Percentiles rank a stretch among this genome's conserved stretches.
These are phyloP conservation scores for Ptychoptera contaminata DNA, from an alignment of 2,888 invertebrate genomes.

Conservation along the genomic window DNA sequence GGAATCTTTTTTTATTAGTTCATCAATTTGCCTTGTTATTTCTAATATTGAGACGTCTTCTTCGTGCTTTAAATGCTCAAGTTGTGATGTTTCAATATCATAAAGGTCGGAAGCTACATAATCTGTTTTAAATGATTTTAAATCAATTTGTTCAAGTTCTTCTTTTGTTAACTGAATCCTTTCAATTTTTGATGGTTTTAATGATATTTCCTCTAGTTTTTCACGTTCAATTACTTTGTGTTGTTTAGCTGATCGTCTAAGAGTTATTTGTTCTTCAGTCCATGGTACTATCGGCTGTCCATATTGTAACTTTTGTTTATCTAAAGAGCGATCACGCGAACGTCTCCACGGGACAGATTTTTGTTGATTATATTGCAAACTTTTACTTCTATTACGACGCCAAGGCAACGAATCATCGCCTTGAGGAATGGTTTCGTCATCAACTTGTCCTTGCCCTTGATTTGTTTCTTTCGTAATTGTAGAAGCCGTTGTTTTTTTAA, in stretches of 20 bases:
- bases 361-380: slow-evolving; percentile 26
- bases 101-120: slow-evolving; percentile 12
- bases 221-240: slow-evolving; percentile 28
- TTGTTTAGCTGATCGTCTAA: slow-evolving; percentile 33
- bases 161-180: slow-evolving; percentile 35
- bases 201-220: slow-evolving; percentile 31
- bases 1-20: slow-evolving; percentile 23
- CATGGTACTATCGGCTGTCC: slow-evolving; percentile 33
- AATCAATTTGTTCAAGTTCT: slow-evolving; percentile 32
- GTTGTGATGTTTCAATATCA: not conserved
- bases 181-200: slow-evolving; percentile 40
- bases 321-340: slow-evolving; percentile 32
- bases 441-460: slow-evolving; percentile 13
- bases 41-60: slow-evolving; percentile 28
- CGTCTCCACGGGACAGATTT: slow-evolving; percentile 25
- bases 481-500: no score
- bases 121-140: slow-evolving; percentile 36
- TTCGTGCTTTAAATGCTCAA: slow-evolving; percentile 25
- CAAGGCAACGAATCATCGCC: slow-evolving; percentile 40
- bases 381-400: slow-evolving; percentile 32
- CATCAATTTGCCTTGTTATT: slow-evolving; percentile 27
- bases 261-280: slow-evolving; percentile 45
- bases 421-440: slow-evolving; percentile 25
- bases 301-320: slow-evolving; percentile 24
- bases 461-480: not conserved